phyloP scores from a whole-genome alignment of 2,797 vertebrate species.

The Sebastes nivosus region DNA sequence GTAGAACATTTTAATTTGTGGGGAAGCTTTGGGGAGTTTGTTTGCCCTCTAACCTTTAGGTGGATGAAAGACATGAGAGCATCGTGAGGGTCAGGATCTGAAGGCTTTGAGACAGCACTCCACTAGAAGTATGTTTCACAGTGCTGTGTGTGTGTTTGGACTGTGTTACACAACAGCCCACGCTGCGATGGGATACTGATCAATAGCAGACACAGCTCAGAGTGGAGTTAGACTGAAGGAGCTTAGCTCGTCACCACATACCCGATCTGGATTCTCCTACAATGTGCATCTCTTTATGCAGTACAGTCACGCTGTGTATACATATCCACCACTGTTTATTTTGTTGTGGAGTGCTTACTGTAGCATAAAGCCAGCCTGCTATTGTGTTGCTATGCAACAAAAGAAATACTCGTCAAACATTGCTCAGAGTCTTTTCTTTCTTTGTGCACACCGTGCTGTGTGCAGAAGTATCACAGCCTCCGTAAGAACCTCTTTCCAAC shows the following conservation, averaged over 20 bases:
- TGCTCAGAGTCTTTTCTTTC: not conserved
- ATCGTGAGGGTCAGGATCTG: conserved; percentile 39
- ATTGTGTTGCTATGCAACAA: conserved; percentile 54
- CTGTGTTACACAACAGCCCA: conserved; percentile 52
- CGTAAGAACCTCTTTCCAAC: conserved; percentile 3
- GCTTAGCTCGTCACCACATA: conserved; percentile 43
- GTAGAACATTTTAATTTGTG: conserved; percentile 42
- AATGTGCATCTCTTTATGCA: conserved; percentile 35
- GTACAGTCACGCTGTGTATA: conserved; percentile 41
- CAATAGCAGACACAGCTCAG: conserved; percentile 67
- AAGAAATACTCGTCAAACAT: conserved; percentile 46
- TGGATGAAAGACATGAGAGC: conserved; percentile 31
- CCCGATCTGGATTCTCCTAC: conserved; percentile 23
- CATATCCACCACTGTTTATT: conserved; percentile 61
- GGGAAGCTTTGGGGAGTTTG: conserved; percentile 33
- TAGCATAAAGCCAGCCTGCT: conserved; percentile 40
- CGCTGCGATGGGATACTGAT: conserved; percentile 67
- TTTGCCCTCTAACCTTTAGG: conserved; percentile 40
- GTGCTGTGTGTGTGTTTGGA: conserved; percentile 26
- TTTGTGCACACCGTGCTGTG: not conserved
- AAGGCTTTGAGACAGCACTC: conserved; percentile 30
- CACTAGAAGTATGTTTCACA: conserved; percentile 46
- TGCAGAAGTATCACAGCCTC: conserved; percentile 2
- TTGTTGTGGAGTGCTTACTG: conserved; percentile 43
- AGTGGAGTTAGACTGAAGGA: conserved; percentile 38